Evolutionary conservation across 2,888 invertebrate genomes (phyloP).

Genomic region (Eupithecia centaureata): DNA sequence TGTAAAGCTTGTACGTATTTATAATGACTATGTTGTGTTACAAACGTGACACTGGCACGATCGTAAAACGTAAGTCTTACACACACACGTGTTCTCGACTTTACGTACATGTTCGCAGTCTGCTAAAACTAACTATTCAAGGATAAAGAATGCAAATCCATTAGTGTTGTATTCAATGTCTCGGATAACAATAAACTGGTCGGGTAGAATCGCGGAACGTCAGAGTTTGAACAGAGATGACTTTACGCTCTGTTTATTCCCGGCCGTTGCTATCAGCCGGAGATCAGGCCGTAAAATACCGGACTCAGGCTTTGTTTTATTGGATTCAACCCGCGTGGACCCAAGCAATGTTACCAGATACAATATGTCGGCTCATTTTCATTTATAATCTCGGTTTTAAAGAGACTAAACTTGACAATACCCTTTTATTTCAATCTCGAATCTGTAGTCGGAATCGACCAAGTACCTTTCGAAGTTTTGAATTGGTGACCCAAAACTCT

Average conservation of each 20-base stretch:
- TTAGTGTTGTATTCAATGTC: conserved; percentile 18
- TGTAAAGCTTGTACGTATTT: conserved; percentile 35
- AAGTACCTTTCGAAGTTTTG: conserved; percentile 54
- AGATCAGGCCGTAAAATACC: conserved; percentile 70
- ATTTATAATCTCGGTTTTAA: conserved; percentile 43
- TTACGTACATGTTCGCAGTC: conserved; percentile 38
- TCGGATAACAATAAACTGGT: conserved; percentile 24
- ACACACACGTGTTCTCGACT: conserved; percentile 46
- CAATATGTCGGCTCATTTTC: conserved; percentile 67
- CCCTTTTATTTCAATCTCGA: conserved; percentile 26
- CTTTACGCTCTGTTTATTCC: conserved; percentile 70
- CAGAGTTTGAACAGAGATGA: conserved; percentile 55
- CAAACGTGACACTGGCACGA: conserved; percentile 50
- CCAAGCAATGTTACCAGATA: conserved; percentile 54
- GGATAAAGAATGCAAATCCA: conserved; percentile 18
- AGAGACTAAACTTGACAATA: conserved; percentile 16
- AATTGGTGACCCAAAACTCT: conserved; percentile 69
- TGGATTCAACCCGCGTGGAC: conserved; percentile 61
- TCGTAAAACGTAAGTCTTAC: conserved; percentile 42
- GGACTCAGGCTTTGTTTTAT: conserved; percentile 69
- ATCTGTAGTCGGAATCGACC: conserved; percentile 47
- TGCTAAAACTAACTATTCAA: conserved; percentile 24
- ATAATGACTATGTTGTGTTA: conserved; percentile 46
- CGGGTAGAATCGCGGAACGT: conserved; percentile 25
- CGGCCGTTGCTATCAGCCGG: conserved; percentile 57